A percentile compares a stretch with the other conserved stretches of the same genome.
Conservation (phyloP, 2,888 invertebrate genomes). For the Catocala sponsa region DNA sequence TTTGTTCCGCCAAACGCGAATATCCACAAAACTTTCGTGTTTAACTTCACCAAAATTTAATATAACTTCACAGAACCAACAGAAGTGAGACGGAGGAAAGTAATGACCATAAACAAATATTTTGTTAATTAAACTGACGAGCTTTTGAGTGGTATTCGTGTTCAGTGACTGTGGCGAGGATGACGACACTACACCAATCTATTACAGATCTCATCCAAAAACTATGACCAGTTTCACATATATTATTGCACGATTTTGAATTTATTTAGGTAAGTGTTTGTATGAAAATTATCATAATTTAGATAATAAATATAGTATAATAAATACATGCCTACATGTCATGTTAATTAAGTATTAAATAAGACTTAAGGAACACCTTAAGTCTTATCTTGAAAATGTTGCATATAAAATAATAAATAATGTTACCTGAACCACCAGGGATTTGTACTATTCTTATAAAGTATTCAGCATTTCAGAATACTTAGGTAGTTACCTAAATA, state of each 20-base stretch:
- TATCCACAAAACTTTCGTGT: slow-evolving; percentile 63
- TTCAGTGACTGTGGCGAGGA: slow-evolving; percentile 72
- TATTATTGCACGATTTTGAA: slow-evolving; percentile 11
- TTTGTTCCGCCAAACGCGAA: slow-evolving; percentile 54
- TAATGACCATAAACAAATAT: slow-evolving; percentile 61
- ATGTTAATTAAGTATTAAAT: no score
- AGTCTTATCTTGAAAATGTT: no score
- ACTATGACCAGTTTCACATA: slow-evolving; percentile 29
- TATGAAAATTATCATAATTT: not conserved
- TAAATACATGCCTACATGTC: not conserved
- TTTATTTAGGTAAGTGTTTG: slow-evolving; percentile 39
- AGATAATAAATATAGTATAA: not conserved
- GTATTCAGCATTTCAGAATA: not conserved
- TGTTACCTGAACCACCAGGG: no score
- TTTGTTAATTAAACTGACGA: slow-evolving; percentile 59
- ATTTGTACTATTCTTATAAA: not conserved
- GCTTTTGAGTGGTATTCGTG: slow-evolving; percentile 69
- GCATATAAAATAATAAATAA: no score
- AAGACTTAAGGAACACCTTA: no score
- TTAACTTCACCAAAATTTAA: slow-evolving; percentile 66
- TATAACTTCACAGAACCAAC: slow-evolving; percentile 62
- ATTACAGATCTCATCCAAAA: slow-evolving; percentile 45
- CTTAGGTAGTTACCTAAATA: not conserved
- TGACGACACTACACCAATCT: slow-evolving; percentile 52
- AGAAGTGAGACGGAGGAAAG: slow-evolving; percentile 59